Base-by-base conservation (phyloP, 2,888 invertebrate genomes). In the Ophioninae sp. region DNA sequence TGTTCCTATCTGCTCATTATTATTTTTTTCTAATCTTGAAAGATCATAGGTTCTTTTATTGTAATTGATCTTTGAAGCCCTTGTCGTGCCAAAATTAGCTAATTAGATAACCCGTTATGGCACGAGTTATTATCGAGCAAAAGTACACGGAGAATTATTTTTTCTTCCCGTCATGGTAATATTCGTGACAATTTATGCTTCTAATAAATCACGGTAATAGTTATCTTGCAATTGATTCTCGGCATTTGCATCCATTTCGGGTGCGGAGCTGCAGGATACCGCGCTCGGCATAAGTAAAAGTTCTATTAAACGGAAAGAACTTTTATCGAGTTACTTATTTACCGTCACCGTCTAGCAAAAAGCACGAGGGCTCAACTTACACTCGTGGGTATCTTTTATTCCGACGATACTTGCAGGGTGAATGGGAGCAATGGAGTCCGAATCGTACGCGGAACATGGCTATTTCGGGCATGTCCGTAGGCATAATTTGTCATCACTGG, bases 401-500 rank as follows among this genome's bases (percentile, higher is more conserved):
- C 51, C 13, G 13, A 17, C 5, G 51, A 51, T 44, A 13, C 37
- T 65, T 37, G 22, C 87, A 93, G 89, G 93, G 94, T 30, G 94
- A 95, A 79, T 93, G 95, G 83, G 92, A 94, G 6, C 91, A 91
- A 81, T 96, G 95, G 94, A 95, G 96, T 88, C 89, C 89, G 6
- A 90, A 89, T 23, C 94, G 98, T 82, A 96, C 97, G 0, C 91
- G 93, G 22, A 95, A 97, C 83, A 97, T 98, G 96, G 95, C 96
- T 6, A 92, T 95, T 41, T 96, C 97, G 9, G 98, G 98, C 2
- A 93, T 95, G 68, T 94, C 96, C 5, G 95, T 97, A 6, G 98
- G 98, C 37, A 92, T 96, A 9, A 93, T 97, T 41, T 96, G 97
- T 89, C 98, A 98, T 91, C 95, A 96, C 91, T 98, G 98, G 97